Percentiles rank a stretch among this genome's conserved stretches.
These are phyloP conservation scores for Ginglymostoma cirratum DNA, from an alignment of 2,113 vertebrate genomes.

Conservation along the genomic window DNA sequence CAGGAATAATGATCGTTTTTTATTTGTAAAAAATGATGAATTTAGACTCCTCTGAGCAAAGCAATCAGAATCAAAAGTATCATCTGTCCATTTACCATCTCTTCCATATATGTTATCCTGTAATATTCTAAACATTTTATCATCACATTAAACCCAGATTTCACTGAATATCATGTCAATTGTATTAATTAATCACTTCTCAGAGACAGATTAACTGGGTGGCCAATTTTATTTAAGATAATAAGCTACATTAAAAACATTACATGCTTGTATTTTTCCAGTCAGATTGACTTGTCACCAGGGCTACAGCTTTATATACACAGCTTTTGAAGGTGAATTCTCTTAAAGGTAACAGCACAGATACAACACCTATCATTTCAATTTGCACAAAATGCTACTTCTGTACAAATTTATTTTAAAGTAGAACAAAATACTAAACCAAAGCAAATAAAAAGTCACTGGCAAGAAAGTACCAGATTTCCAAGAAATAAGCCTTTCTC, in stretches of 20 bases:
- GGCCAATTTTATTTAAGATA: too few species aligned
- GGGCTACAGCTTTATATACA: too few species aligned
- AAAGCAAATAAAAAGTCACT: neutral
- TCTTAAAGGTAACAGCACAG: too few species aligned
- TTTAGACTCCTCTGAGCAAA: neutral
- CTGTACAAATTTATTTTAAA: neutral
- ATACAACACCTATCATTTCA: neutral
- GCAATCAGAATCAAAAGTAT: neutral
- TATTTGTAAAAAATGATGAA: neutral
- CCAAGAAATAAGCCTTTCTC: neutral
- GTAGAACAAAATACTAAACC: neutral
- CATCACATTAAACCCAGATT: neutral
- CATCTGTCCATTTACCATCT: neutral
- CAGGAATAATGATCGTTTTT: neutral
- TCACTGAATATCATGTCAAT: neutral
- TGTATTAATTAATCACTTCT: too few species aligned
- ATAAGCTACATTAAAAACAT: too few species aligned
- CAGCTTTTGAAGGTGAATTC: too few species aligned
- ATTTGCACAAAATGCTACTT: neutral
- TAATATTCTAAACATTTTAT: neutral
- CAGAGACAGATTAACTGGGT: too few species aligned
- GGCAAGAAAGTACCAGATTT: neutral
- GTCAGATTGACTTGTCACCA: too few species aligned
- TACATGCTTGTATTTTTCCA: too few species aligned
- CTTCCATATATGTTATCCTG: neutral